Conservation (phyloP, 1,140 invertebrate genomes). For the Caerostris extrusa region DNA sequence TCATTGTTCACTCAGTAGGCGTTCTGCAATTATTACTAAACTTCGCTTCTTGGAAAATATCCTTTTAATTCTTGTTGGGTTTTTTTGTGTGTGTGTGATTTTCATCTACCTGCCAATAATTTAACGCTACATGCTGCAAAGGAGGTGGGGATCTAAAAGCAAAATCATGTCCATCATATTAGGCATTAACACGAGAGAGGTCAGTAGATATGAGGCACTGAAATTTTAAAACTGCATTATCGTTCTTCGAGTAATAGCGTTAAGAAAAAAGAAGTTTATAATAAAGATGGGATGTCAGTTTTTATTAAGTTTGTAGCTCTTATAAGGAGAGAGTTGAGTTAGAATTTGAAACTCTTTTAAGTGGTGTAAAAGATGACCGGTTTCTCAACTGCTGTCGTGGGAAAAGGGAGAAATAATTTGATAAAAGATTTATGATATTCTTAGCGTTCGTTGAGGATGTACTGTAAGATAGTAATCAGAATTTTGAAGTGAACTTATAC, state of each 20-base stretch:
- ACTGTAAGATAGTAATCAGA: not conserved
- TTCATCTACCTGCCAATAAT: no score
- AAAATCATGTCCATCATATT: no score
- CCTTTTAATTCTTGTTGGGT: no score
- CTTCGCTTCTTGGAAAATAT: no score
- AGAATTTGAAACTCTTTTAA: not conserved
- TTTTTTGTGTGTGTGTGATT: no score
- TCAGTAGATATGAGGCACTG: no score
- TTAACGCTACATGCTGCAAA: no score
- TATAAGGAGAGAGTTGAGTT: not conserved
- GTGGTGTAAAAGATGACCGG: no score
- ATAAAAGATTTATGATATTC: not conserved
- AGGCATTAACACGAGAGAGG: no score
- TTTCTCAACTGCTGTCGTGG: not conserved
- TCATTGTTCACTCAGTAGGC: no score
- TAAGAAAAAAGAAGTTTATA: not conserved
- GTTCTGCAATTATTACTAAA: no score
- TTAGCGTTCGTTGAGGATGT: not conserved
- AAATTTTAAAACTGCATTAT: conserved; percentile 27
- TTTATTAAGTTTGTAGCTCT: not conserved
- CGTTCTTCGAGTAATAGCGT: not conserved
- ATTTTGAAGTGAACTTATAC: not conserved
- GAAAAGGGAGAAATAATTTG: not conserved
- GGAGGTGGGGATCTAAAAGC: no score
- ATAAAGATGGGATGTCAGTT: not conserved